Evolutionary conservation across 2,888 invertebrate species (phyloP).

Genomic region (Drosophila macrospina): DNA sequence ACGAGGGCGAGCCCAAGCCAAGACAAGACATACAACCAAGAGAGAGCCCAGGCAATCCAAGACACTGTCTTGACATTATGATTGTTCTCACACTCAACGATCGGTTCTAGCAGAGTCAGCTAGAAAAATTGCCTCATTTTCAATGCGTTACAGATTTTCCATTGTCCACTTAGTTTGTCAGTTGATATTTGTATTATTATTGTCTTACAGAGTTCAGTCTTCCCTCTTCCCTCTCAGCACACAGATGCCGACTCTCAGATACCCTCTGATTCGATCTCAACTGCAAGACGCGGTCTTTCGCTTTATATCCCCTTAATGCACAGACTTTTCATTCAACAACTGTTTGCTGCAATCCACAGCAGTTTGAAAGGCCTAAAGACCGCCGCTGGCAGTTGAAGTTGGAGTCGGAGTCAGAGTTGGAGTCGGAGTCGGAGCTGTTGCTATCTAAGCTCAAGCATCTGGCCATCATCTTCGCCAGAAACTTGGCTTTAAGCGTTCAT

Average conservation of each 20-base stretch:
- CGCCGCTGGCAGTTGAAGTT: conserved; percentile 38
- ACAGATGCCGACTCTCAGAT: conserved; percentile 62
- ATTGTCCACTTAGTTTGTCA: conserved; percentile 39
- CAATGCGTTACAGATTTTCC: conserved; percentile 61
- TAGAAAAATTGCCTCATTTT: conserved; percentile 61
- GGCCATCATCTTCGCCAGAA: conserved; percentile 74
- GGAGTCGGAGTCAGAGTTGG: conserved; percentile 37
- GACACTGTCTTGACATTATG: conserved; percentile 16
- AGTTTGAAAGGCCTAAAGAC: conserved; percentile 24
- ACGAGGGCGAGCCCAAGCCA: conserved; percentile 2
- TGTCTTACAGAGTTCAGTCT: conserved; percentile 2
- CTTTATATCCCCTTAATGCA: conserved; percentile 64
- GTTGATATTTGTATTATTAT: conserved; percentile 53
- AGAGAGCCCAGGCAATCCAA: background rate
- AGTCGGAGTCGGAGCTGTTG: conserved; percentile 19
- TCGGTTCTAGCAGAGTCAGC: conserved; percentile 28
- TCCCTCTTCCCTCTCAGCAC: conserved; percentile 1
- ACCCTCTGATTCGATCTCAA: conserved; percentile 46
- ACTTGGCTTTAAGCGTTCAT: conserved; percentile 69
- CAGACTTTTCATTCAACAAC: conserved; percentile 69
- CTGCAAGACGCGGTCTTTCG: conserved; percentile 13
- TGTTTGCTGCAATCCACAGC: conserved; percentile 32
- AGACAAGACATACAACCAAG: background rate
- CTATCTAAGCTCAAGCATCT: conserved; percentile 63
- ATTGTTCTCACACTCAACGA: conserved; percentile 8